Evolutionary conservation across 2,113 vertebrate species (phyloP), one percentile per base, ranked within the genome.

Genomic region (Potamarius usumacintae): DNA sequence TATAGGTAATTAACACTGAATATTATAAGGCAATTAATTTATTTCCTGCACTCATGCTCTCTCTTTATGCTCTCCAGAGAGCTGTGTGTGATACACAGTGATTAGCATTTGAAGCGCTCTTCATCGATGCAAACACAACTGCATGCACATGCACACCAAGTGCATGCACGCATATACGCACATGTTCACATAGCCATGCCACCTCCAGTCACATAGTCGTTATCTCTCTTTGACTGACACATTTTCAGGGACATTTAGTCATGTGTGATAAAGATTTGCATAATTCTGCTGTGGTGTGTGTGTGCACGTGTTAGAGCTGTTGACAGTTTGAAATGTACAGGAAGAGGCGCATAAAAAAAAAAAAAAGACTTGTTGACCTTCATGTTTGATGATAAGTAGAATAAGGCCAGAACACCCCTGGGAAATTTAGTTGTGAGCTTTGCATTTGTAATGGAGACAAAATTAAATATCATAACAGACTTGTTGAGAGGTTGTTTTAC

Each of bases 251-350:
- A 72, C 65, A 63, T 76, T 63, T 42, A 83, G 30, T 86, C 48
- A 84, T 62, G 65, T 82, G 25, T 78, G 84, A 84, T 74, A 62
- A 86, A n/a, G 63, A 50, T 71, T 86, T 84, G 17, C 48, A 30
- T 83, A 18, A 74, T 60, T 83, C 53, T 65, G 48, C 60, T 72
- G 48, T 42, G 4, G 42, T 42, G 42, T 69, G 65, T 50, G 55
- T 83, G 34, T 50, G 42, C 79, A n/a, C 74, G 14, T 50, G n/a
- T 22, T 18, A 20, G 3, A 22, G 7, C 9, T 48, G 18, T 48
- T 34, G 57, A 18, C 67, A 86, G 42, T 27, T 42, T 63, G 5
- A 27, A 25, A 20, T 69, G 0, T 69, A 80, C 12, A 55, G 14
- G 10, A 69, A 5, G 1, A 55, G 62, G 7, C 57, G 10, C 1